phyloP scores from a whole-genome alignment of 2,888 invertebrate species.

The Thalpophila matura region DNA sequence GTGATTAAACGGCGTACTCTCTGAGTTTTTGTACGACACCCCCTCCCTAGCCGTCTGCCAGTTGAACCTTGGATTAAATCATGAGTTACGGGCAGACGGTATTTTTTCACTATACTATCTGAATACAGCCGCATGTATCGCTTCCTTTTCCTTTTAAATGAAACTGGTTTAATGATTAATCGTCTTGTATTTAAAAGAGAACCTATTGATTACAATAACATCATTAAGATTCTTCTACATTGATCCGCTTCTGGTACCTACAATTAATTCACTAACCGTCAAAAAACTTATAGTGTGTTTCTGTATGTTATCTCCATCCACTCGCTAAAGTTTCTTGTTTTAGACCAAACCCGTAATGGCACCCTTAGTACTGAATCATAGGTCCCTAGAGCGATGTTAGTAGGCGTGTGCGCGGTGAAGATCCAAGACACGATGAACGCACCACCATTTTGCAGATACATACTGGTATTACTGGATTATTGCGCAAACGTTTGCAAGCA shows the following conservation, averaged over 20 bases:
- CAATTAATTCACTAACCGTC: slow-evolving; percentile 39
- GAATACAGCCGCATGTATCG: slow-evolving; percentile 46
- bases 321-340: slow-evolving; percentile 50
- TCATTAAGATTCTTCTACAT: slow-evolving; percentile 38
- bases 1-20: slow-evolving; percentile 81
- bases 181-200: slow-evolving; percentile 37
- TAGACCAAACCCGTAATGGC: slow-evolving; percentile 65
- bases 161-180: slow-evolving; percentile 43
- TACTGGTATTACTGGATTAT: slow-evolving; percentile 69
- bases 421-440: slow-evolving; percentile 62
- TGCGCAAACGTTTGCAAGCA: slow-evolving; percentile 67
- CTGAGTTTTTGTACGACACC: slow-evolving; percentile 76
- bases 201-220: slow-evolving; percentile 47
- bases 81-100: slow-evolving; percentile 61
- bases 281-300: slow-evolving; percentile 6
- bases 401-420: slow-evolving; percentile 61
- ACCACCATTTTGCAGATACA: slow-evolving; percentile 60
- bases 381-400: slow-evolving; percentile 66
- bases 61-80: slow-evolving; percentile 67
- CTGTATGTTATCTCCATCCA: background rate
- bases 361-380: slow-evolving; percentile 70
- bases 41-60: slow-evolving; percentile 59
- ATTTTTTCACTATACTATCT: slow-evolving; percentile 42
- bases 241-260: slow-evolving; percentile 31
- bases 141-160: slow-evolving; percentile 52